Conservation (phyloP, 2,113 vertebrate genomes). For the Seriola aureovittata region DNA sequence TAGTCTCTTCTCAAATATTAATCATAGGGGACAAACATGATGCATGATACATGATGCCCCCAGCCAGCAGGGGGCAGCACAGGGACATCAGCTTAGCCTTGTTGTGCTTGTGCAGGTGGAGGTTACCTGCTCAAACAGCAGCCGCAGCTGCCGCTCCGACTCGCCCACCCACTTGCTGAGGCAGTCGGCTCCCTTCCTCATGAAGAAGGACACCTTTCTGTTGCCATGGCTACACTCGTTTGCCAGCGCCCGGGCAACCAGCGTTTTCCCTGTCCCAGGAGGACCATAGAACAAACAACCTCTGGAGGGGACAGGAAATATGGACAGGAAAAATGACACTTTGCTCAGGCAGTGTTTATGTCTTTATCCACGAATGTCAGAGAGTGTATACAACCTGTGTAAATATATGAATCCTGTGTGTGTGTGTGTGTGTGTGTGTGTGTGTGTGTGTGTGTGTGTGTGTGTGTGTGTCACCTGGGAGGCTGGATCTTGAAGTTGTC, state of each 20-base stretch:
- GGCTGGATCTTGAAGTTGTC: constrained; percentile 95
- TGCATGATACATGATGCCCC: background rate
- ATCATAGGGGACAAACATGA: no score
- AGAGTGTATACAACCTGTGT: no score
- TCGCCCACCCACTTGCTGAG: constrained; percentile 96
- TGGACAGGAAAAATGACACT: no score
- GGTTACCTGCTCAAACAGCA: constrained; percentile 94
- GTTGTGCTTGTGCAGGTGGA: background rate
- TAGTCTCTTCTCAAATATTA: no score
- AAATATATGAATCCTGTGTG: no score
- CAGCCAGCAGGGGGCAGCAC: constrained; percentile 8
- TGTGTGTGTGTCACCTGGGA: constrained; percentile 85
- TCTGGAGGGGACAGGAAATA: constrained; percentile 69
- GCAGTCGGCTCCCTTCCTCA: constrained; percentile 95
- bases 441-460: no score
- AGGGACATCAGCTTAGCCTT: background rate
- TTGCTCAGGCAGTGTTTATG: no score
- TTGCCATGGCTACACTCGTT: constrained; percentile 92
- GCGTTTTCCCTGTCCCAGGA: constrained; percentile 94
- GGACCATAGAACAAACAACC: constrained; percentile 95
- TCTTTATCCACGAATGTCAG: no score
- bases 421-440: no score
- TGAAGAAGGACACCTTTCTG: constrained; percentile 92
- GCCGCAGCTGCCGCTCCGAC: constrained; percentile 90
- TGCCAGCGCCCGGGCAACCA: constrained; percentile 92